Evolutionary conservation across 2,888 invertebrate genomes (phyloP), one percentile per base, ranked within the genome.

Genomic region (Diploptera punctata): DNA sequence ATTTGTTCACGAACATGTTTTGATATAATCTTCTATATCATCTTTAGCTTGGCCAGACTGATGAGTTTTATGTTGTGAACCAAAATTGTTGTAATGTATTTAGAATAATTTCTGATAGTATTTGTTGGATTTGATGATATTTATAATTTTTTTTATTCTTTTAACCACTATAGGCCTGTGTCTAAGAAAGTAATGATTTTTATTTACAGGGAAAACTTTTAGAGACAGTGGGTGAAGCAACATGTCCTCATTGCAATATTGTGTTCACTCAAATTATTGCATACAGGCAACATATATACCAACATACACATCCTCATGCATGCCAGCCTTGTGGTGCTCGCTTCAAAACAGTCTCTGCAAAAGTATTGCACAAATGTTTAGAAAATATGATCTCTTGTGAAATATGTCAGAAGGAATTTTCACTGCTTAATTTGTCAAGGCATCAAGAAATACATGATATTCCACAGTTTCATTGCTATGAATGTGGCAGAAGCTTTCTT

Each of bases 281-380:
- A 3, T 83, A 81, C 75, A 74, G 80, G 57, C 77, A 79, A 9
- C 84, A 84, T 74, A 78, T 80, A 71, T 77, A 79, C 68, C 76
- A 77, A 0, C 84, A 84, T 74, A 81, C 82, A 2, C 83, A 83
- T 73, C 81, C 81, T 1, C 75, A 75, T 60, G 73, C 75, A 49
- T 79, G 79, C 67, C 75, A 77, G 10, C 72, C 54, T 13, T 79
- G 79, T 67, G 75, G 76, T 44, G 72, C 75, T 4, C 71, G 78
- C n/a, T 75, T 79, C 43, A 70, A 74, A n/a, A 74, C 72, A 9
- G 72, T 52, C n/a, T 9, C 33, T 7, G 18, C 7, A 3, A 67
- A 18, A 26, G 18, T 31, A 16, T 19, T 29, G 13, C 70, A 70
- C 21, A 16, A 24, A 26, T 70, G 70, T 31, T 31, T 61, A 2